Base-by-base conservation (phyloP, 92 coral and sea anemone genomes). In the Siderastrea radians region DNA sequence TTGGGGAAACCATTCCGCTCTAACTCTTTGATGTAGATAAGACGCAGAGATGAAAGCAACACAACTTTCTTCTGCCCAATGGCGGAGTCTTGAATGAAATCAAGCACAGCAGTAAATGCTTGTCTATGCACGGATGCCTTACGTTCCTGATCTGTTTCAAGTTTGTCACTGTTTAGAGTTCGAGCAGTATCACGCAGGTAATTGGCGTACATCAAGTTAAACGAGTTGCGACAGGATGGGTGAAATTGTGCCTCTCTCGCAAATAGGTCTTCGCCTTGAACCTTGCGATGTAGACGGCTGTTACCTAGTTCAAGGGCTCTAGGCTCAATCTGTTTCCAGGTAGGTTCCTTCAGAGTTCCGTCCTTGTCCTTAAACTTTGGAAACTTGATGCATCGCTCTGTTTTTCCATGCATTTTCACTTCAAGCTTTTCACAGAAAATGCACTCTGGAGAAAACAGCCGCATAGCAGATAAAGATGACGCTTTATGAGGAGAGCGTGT, bases 201-300 rank as follows among this genome's bases (percentile, higher is more conserved):
- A 64, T 90, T 84, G 54, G 55, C 76, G 47, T 78, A 90, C 69
- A 51, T 70, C 68, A 85, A 61, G 65, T 78, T 85, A 74, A 79
- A 84, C 47, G 90, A 80, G 44, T 78, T 73, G 66, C 90, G 81
- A 65, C 93, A 90, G 58, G 91, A 90, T 3, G 87, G 87, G 63
- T 90, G 94, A 47, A 67, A 86, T 57, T 73, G 77, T 73, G 90
- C 93, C 68, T 85, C 92, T 19, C 66, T 71, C n/a, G 87, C 90
- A 69, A 90, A 79, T 19, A 90, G 90, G 55, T 90, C 86, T 79
- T 77, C 72, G 68, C 78, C 89, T 77, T 76, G 84, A 38, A 89
- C 88, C 66, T 63, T 68, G 62, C 90, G 76, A 80, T 84, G 69
- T 11, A 85, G 90, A 78, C 90, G 74, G 67, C 68, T 69, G 17